Conservation (phyloP, 2,797 vertebrate genomes). For the Apogon talboti region DNA sequence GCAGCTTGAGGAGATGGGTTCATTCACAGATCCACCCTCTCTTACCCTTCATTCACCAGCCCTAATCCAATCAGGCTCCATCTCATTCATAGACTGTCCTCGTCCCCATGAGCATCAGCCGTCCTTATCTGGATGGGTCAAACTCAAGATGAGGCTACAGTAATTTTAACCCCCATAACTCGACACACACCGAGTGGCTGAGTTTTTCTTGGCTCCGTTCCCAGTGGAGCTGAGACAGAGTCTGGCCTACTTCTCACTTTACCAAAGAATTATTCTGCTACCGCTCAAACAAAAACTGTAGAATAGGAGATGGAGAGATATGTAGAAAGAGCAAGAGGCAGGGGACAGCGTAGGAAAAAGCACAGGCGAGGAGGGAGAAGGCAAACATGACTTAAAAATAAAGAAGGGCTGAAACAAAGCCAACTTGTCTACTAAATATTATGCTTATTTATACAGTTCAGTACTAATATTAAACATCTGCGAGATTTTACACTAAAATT, state of each 20-base stretch:
- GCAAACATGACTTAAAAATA: not conserved
- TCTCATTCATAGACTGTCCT: slow-evolving; percentile 16
- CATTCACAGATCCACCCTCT: slow-evolving; percentile 23
- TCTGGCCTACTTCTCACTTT: slow-evolving; percentile 60
- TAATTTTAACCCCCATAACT: slow-evolving; percentile 51
- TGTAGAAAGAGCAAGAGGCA: not conserved
- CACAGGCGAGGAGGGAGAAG: not conserved
- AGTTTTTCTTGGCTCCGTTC: slow-evolving; percentile 49
- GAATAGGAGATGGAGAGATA: slow-evolving; percentile 4
- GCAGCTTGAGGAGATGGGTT: slow-evolving; percentile 4
- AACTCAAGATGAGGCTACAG: slow-evolving; percentile 12
- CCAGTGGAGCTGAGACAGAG: slow-evolving; percentile 55
- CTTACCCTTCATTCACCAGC: not conserved
- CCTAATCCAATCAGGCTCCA: slow-evolving; percentile 2
- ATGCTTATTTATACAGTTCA: not conserved
- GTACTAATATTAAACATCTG: not conserved
- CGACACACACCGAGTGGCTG: slow-evolving; percentile 15
- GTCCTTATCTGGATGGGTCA: slow-evolving; percentile 7
- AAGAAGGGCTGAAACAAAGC: not conserved
- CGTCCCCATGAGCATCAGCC: not conserved
- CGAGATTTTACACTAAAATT: not conserved
- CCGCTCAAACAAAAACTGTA: slow-evolving; percentile 18
- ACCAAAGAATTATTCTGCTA: slow-evolving; percentile 37
- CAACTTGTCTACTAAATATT: not conserved
- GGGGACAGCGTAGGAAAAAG: not conserved